Conservation (phyloP, 37 sponge, comb jelly and placozoan genomes). For the Theonella swinhoei region DNA sequence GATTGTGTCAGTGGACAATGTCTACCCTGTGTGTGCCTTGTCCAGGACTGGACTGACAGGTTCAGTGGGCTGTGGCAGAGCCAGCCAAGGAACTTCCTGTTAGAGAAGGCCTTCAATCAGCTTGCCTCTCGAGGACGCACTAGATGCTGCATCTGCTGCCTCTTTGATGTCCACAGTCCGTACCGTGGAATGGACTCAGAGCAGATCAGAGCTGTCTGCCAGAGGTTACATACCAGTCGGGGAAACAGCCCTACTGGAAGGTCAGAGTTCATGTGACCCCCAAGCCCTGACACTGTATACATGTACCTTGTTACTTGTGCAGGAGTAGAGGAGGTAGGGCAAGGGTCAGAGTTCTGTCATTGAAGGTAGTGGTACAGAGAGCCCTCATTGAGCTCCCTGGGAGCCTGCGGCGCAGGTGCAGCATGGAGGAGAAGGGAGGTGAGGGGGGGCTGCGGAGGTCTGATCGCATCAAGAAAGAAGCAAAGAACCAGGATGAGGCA, state of each 20-base stretch:
- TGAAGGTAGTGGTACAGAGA: slow-evolving; percentile 60
- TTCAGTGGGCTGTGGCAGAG: slow-evolving; percentile 78
- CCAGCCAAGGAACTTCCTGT: slow-evolving; percentile 38
- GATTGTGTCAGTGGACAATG: background rate
- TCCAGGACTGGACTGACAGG: slow-evolving; percentile 66
- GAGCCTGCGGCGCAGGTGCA: background rate
- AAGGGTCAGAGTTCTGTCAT: slow-evolving; percentile 10
- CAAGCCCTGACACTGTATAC: no score
- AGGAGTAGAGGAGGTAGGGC: background rate
- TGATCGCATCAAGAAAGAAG: background rate
- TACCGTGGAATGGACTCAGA: slow-evolving; percentile 12
- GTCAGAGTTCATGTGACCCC: no score
- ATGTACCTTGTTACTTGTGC: background rate
- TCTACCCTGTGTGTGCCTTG: background rate
- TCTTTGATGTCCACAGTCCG: slow-evolving; percentile 52
- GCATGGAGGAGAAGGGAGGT: background rate
- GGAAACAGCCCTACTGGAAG: no score
- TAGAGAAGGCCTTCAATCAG: slow-evolving; percentile 78
- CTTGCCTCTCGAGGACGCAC: slow-evolving; percentile 34
- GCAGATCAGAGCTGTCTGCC: background rate
- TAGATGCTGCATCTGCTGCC: slow-evolving; percentile 70
- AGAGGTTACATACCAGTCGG: background rate
- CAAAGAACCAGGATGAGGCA: background rate
- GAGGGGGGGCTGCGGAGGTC: background rate
- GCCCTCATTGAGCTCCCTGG: slow-evolving; percentile 34